Evolutionary conservation across 1,140 invertebrate species (phyloP), one percentile per base, ranked within the genome.

Genomic region (Ptiloglossa arizonensis): DNA sequence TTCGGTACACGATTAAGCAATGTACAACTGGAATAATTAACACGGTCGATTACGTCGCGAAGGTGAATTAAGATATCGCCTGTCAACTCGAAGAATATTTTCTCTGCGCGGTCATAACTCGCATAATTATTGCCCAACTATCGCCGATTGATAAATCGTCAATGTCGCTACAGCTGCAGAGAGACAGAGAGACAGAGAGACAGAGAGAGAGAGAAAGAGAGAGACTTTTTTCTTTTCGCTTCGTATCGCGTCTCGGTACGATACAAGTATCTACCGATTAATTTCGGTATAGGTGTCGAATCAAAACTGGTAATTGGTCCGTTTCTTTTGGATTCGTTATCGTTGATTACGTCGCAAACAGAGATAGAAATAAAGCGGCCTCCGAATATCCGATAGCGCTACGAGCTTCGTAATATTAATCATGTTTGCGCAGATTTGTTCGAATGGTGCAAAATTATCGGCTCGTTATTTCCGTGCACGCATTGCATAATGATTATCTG

Each of bases 401-500:
- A 19, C 44, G 48, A 32, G 13, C 29, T 56, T 69, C 29, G 52
- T 44, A 46, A 70, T 79, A 73, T 72, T 83, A 83, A 74, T 70
- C 69, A 64, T 35, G 71, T 70, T 59, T 56, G 77, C 67, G 67
- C 70, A 68, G 63, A 84, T 84, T 84, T 76, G 77, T 84, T 75
- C 74, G 60, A 24, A 64, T 54, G 66, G 57, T 38, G 74, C 82
- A 66, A 80, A 83, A 83, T 63, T 74, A 64, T 64, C 70, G 64
- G 60, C 73, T 19, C 82, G 41, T 57, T 78, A 62, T 80, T 74
- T 50, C 57, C 59, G 60, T 67, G 76, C 77, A 29, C 35, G 70
- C 81, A 57, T 75, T 56, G 60, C 72, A 29, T 75, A 79, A 84
- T 84, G 83, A 84, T 83, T 75, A 83, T 80, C 71, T 48, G 57